Evolutionary conservation across 2,113 vertebrate genomes (phyloP), one percentile per base, ranked within the genome.

Genomic region (Natator depressus): DNA sequence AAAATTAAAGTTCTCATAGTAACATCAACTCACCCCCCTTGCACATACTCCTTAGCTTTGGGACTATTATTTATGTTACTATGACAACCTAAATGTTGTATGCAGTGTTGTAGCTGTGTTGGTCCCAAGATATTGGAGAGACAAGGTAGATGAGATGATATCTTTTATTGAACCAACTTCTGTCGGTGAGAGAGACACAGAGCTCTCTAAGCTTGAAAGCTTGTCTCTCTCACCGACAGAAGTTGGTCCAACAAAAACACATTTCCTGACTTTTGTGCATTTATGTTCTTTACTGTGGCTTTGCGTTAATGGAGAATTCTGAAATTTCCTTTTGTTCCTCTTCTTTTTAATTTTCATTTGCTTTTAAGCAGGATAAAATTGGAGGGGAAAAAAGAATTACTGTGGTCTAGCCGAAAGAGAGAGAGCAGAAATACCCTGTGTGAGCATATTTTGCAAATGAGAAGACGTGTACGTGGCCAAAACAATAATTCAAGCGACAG

Each of bases 51-150:
- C 7, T 1, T 0, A 14, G 5, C 38, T 10, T 75, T 5, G 1
- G 54, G 35, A 4, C 49, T 1, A 47, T 46, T 55, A 6, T 49
- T 47, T 54, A 87, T 4, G 0, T 53, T 29, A 31, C 31, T 4
- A 3, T 4, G 42, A 38, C 12, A 19, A 10, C 13, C 13, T 31
- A 0, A 0, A 4, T 14, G 72, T 0, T 4, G 17, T n/a, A 38
- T 5, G 19, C 65, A 38, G 5, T 38, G 65, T 72, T 72, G 35
- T 22, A 72, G n/a, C 35, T 17, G 7, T 72, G 19, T n/a, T 10
- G n/a, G n/a, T 38, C 65, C n/a, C 65, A 38, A n/a, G 65, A 72
- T 72, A 72, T 38, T 38, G n/a, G 35, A 38, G n/a, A 72, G n/a
- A 72, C n/a, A 22, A 72, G 65, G n/a, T 72, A 19, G 17, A 17